Evolutionary conservation across 2,888 invertebrate genomes (phyloP).

Genomic region (Parthenolecanium corni): DNA sequence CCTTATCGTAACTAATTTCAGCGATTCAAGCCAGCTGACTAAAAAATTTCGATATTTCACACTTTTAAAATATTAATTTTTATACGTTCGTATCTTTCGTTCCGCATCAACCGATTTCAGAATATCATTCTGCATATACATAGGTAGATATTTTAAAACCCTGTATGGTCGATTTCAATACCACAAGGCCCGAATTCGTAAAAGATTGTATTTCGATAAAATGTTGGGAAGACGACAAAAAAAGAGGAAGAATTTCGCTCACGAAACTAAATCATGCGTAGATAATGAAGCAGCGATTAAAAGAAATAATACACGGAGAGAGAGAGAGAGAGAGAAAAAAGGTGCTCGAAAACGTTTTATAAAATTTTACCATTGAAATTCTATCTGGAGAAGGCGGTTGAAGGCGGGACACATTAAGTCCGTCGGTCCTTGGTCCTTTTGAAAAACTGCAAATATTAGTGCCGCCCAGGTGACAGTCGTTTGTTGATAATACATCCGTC

Average conservation of each 20-base stretch:
- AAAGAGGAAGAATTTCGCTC: conserved; percentile 18
- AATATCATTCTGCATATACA: not conserved
- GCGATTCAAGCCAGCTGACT: too few species aligned
- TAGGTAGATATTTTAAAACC: too few species aligned
- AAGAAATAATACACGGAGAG: conserved; percentile 15
- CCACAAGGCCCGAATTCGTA: not conserved
- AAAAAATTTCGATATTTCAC: too few species aligned
- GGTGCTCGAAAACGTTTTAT: too few species aligned
- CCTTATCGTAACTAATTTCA: too few species aligned
- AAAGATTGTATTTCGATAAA: not conserved
- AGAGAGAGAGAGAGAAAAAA: too few species aligned
- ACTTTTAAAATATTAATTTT: too few species aligned
- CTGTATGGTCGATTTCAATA: not conserved
- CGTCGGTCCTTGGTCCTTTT: conserved; percentile 15
- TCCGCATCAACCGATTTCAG: not conserved
- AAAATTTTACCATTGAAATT: conserved; percentile 21
- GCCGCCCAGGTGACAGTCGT: conserved; percentile 27
- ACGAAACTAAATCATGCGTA: conserved; percentile 25
- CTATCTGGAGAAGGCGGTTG: conserved; percentile 24
- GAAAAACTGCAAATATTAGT: conserved; percentile 9
- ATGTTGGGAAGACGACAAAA: not conserved
- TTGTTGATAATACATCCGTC: conserved; percentile 25
- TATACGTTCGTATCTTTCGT: not conserved
- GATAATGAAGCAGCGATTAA: conserved; percentile 27
- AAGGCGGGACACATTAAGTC: conserved; percentile 25